Conservation (phyloP, 2,113 vertebrate genomes). For the Eclectus roratus region DNA sequence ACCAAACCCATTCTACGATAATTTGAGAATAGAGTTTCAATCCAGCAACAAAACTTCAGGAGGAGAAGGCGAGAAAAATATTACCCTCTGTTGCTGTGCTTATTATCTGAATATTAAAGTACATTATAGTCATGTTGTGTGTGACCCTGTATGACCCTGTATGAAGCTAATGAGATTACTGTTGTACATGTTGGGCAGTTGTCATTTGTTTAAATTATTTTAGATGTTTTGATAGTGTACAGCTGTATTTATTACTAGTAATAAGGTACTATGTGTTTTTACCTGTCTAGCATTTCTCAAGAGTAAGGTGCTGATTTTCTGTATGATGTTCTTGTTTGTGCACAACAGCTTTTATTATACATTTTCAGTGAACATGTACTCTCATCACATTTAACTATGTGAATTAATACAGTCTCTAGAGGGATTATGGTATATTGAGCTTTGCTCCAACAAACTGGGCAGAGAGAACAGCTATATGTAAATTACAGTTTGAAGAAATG, state of each 20-base stretch:
- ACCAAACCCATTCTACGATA: background rate
- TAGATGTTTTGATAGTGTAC: background rate
- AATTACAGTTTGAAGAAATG: conserved; percentile 16
- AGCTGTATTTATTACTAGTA: background rate
- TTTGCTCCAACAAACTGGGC: background rate
- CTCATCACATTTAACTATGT: conserved; percentile 31
- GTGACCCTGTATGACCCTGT: background rate
- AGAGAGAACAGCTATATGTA: conserved; percentile 37
- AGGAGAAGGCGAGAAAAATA: background rate
- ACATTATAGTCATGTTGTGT: background rate
- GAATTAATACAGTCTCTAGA: conserved; percentile 36
- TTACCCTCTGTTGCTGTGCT: background rate
- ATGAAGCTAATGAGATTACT: background rate
- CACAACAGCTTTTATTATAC: background rate
- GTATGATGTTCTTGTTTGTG: background rate
- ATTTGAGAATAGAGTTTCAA: background rate
- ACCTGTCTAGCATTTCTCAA: background rate
- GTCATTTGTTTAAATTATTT: conserved; percentile 1
- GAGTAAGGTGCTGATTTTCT: conserved; percentile 6
- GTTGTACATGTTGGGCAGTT: background rate
- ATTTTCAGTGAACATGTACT: background rate
- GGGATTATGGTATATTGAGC: conserved; percentile 26
- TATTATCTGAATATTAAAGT: background rate
- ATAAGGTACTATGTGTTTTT: background rate
- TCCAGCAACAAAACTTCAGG: background rate